Base-by-base conservation (phyloP, 2,113 vertebrate species). In the Sorex araneus region DNA sequence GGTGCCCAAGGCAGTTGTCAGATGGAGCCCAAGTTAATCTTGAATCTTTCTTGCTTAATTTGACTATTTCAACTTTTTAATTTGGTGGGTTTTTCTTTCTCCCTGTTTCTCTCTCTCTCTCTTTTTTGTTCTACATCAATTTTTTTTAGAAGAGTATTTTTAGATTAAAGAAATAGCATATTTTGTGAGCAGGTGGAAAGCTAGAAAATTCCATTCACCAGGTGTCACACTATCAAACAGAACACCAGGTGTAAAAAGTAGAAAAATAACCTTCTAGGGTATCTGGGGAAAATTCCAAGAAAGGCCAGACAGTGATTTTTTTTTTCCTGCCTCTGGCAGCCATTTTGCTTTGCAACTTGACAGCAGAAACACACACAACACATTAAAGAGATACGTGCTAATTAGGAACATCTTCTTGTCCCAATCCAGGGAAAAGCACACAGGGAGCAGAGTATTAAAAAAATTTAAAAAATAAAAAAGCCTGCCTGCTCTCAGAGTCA, bases 161-260 rank as follows among this genome's bases (percentile, higher is more conserved):
- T 97, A 96, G 95, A 94, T 81, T 69, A 96, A 96, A 96, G 87
- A 95, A 94, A 95, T 94, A 96, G 88, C 95, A 95, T 94, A 95
- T 94, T 97, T 92, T 81, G 64, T 75, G 93, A 97, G 91, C 96
- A 97, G 95, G 94, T 97, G 95, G 96, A 86, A 6, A 96, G 74
- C 80, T 94, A 94, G 92, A 94, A 97, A 95, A 95, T 91, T 94
- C 89, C 89, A 94, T 66, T 97, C 94, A 92, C 91, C 96, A 96
- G 96, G 94, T 96, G 95, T 89, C 92, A 95, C 81, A 87, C 91
- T 96, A 93, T 75, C 91, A 91, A 96, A 92, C 95, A 93, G 60
- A 63, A 63, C 85, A 77, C 79, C 92, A 96, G 95, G 93, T 96
- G 84, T 94, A 91, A 84, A 93, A 95, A 91, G 91, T 66, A 34